Evolutionary conservation across 2,113 vertebrate species (phyloP).

Genomic region (Actinemys pallida): DNA sequence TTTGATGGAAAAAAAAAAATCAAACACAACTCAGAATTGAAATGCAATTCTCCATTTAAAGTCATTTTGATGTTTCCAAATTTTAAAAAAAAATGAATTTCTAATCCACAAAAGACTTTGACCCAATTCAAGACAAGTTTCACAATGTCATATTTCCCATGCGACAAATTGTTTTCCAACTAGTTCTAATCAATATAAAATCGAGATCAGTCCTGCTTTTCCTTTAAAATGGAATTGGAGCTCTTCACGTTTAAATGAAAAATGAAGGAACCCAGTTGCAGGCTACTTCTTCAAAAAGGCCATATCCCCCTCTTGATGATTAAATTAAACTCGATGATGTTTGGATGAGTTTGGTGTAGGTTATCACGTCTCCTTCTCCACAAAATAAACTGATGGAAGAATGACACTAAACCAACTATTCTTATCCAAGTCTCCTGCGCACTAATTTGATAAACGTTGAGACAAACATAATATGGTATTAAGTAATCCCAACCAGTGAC

Average conservation of each 20-base stretch:
- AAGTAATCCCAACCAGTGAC: not conserved
- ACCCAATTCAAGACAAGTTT: not conserved
- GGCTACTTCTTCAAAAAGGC: not conserved
- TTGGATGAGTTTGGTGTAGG: not conserved
- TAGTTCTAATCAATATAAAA: not conserved
- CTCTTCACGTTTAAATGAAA: not conserved
- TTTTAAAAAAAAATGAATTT: not conserved
- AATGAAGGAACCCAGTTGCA: not conserved
- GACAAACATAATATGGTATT: not conserved
- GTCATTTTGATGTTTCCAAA: not conserved
- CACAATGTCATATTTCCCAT: not conserved
- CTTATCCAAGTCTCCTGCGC: not conserved
- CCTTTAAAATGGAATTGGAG: not conserved
- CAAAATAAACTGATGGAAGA: constrained; percentile 2
- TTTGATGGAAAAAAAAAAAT: not conserved
- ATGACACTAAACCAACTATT: not conserved
- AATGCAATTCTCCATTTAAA: not conserved
- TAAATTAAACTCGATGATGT: constrained; percentile 3
- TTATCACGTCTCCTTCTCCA: not conserved
- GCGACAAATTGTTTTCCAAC: not conserved
- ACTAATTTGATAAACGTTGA: not conserved
- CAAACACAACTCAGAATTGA: too few species aligned
- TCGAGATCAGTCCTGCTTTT: not conserved
- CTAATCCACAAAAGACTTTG: not conserved
- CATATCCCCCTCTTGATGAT: not conserved